A percentile compares a stretch with the other conserved stretches of the same genome.
These are phyloP conservation scores for Python bivittatus DNA, from an alignment of 2,113 vertebrate species.

Conservation along the genomic window DNA sequence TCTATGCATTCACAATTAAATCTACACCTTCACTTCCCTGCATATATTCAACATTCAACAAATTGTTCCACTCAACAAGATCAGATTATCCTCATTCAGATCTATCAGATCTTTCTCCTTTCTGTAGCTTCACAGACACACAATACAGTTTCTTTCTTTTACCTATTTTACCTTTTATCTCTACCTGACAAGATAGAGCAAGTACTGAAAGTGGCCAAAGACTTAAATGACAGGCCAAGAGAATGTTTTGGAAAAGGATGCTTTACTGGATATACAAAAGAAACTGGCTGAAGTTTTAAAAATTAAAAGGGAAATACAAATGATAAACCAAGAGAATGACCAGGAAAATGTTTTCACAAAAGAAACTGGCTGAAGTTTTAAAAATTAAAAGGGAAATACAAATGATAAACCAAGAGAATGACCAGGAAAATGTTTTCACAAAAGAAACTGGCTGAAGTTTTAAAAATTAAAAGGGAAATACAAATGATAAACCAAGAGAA, in stretches of 20 bases:
- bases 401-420: not conserved
- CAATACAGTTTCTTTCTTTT: no score
- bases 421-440: constrained; percentile 26
- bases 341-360: not conserved
- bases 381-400: not conserved
- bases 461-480: not conserved
- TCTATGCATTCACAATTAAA: no score
- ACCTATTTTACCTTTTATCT: no score
- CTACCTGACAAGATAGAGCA: no score
- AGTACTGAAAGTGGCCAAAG: no score
- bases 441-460: not conserved
- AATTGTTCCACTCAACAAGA: no score
- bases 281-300: not conserved
- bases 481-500: not conserved
- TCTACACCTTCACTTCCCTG: no score
- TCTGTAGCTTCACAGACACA: no score
- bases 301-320: not conserved
- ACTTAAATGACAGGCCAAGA: not conserved
- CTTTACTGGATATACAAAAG: not conserved
- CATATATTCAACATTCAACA: no score
- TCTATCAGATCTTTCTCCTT: no score
- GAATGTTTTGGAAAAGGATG: constrained; percentile 34
- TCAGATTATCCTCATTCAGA: no score
- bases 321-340: not conserved
- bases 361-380: not conserved